A percentile compares a stretch with the other conserved stretches of the same genome.
Conservation (phyloP, 30 jellyfish, hydroid and myxozoan genomes). For the Mastigias papua region DNA sequence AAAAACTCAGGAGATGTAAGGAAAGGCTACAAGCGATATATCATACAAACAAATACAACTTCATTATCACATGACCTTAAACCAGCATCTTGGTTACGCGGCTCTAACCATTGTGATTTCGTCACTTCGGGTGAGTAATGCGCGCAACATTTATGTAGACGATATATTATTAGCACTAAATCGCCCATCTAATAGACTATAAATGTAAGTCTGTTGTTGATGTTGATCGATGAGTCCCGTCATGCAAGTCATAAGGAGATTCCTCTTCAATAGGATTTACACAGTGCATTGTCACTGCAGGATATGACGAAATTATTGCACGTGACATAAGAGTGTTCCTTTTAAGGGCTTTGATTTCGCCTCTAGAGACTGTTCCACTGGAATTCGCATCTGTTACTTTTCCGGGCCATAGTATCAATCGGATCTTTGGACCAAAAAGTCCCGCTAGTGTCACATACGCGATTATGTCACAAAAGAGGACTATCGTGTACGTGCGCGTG, state of each 20-base stretch:
- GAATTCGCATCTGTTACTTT: conserved; percentile 46
- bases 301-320: conserved; percentile 66
- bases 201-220: conserved; percentile 71
- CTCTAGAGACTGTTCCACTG: conserved; percentile 49
- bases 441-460: conserved; percentile 92
- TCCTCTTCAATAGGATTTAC: conserved; percentile 24
- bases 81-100: too few relatives aligned
- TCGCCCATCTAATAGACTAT: background rate
- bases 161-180: too few relatives aligned
- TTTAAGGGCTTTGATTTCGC: conserved; percentile 34
- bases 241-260: conserved; percentile 16
- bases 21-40: too few relatives aligned
- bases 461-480: conserved; percentile 74
- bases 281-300: conserved; percentile 37
- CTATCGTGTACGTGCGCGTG: conserved; percentile 72
- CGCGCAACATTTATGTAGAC: too few relatives aligned
- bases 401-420: conserved; percentile 58
- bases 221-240: conserved; percentile 46
- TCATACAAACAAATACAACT: too few relatives aligned
- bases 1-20: too few relatives aligned
- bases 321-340: conserved; percentile 60
- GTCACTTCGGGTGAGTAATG: too few relatives aligned
- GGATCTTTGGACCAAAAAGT: conserved; percentile 79
- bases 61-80: too few relatives aligned
- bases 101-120: too few relatives aligned